Conservation (phyloP, 1,140 invertebrate species). For the Cheumatopsyche charites region DNA sequence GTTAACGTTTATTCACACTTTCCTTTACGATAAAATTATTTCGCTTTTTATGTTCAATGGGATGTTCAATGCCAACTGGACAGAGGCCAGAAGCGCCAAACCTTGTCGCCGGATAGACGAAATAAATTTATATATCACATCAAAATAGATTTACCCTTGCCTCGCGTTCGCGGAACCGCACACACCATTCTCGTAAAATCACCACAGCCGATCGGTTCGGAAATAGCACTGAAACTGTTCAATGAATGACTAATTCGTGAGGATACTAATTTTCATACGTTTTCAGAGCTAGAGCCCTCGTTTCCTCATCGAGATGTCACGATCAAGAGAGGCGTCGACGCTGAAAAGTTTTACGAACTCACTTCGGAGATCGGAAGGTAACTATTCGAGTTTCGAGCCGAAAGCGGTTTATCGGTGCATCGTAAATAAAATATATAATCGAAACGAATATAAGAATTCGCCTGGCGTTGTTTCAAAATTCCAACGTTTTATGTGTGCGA, state of each 20-base stretch:
- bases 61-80: slow-evolving; percentile 34
- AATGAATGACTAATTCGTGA: no score
- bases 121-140: slow-evolving; percentile 38
- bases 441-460: neutral
- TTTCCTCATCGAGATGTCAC: slow-evolving; percentile 83
- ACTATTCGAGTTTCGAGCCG: neutral
- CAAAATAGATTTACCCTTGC: slow-evolving; percentile 38
- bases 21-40: slow-evolving; percentile 27
- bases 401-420: neutral
- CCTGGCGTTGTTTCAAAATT: slow-evolving; percentile 27
- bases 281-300: slow-evolving; percentile 81
- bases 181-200: neutral
- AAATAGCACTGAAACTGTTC: no score
- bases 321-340: slow-evolving; percentile 76
- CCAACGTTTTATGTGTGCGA: neutral
- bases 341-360: slow-evolving; percentile 81
- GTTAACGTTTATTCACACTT: slow-evolving; percentile 27
- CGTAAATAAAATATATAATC: neutral
- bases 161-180: neutral
- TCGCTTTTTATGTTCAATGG: slow-evolving; percentile 29
- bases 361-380: slow-evolving; percentile 80
- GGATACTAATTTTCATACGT: no score
- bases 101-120: slow-evolving; percentile 34
- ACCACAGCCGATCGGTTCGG: no score
- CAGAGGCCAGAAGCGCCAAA: slow-evolving; percentile 31